phyloP scores from a whole-genome alignment of 2,113 vertebrate species.

The Nesogale talazaci region DNA sequence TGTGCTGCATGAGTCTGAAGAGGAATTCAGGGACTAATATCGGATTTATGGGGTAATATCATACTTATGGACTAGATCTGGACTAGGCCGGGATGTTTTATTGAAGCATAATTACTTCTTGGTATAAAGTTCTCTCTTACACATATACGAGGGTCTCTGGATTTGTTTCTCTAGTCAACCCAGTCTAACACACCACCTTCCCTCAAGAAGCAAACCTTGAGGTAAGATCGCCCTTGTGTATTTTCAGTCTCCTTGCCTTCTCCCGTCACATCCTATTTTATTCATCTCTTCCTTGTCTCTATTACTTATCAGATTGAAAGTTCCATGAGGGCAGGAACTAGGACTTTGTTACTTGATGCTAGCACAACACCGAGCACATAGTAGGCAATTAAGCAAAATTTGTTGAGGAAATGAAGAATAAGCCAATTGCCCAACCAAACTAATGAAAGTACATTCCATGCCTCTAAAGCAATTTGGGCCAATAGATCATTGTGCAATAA shows the following conservation, averaged over 20 bases:
- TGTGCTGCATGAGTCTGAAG: too few relatives aligned
- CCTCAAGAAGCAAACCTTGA: not conserved
- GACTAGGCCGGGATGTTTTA: too few relatives aligned
- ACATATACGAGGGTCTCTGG: too few relatives aligned
- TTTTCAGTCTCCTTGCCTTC: not conserved
- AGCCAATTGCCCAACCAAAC: constrained; percentile 4
- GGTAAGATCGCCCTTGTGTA: not conserved
- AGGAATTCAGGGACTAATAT: too few relatives aligned
- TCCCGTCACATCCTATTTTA: not conserved
- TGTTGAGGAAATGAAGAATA: constrained; percentile 39
- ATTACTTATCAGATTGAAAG: not conserved
- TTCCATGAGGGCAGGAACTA: not conserved
- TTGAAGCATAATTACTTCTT: too few relatives aligned
- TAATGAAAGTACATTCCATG: constrained; percentile 31
- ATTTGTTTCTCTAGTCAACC: too few relatives aligned
- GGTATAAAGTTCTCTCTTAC: too few relatives aligned
- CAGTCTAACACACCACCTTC: not conserved
- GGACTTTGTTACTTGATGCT: not conserved
- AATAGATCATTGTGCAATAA: constrained; percentile 17
- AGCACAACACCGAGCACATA: not conserved
- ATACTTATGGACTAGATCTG: too few relatives aligned
- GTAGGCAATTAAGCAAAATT: not conserved
- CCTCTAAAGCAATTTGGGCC: not conserved
- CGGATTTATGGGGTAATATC: too few relatives aligned
- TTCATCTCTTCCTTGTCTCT: not conserved